Evolutionary conservation across 2,888 invertebrate species (phyloP), one percentile per base, ranked within the genome.

Genomic region (Caenorhabditis sp.): DNA sequence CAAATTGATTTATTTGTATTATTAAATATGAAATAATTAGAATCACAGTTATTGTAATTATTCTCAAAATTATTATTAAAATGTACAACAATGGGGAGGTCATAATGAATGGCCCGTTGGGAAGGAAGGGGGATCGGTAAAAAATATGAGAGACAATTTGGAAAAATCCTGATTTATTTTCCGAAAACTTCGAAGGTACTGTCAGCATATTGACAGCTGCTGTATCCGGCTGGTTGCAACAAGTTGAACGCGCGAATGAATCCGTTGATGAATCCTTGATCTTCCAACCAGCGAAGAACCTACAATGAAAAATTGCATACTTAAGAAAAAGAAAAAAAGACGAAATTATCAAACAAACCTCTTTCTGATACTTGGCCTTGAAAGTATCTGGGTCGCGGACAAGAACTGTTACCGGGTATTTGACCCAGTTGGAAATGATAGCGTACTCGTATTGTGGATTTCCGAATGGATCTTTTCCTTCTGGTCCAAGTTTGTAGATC

Each of bases 371-470:
- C 65, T 88, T 86, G 62, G 77, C 68, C 76, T 82, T 78, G 84
- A 88, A 88, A 31, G 84, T 82, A 74, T 88, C 88, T 26, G 87
- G 88, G 76, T 88, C 88, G 23, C 88, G 81, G 59, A 88, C 88
- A 58, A 88, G 77, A 51, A 88, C 88, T 31, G 86, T 88, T 23
- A 88, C 86, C 31, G 88, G 88, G 67, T 88, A 88, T 69, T 86
- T 87, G 58, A 87, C 88, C 87, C 87, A 87, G 76, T 88, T 88
- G n/a, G 83, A 83, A 31, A 88, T 85, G 67, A 88, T 84, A 24
- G 88, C 87, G 72, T 87, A 88, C 69, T 88, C 88, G 81, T 88
- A 88, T 75, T 88, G 88, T 49, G 85, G 78, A 68, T 88, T 87
- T 62, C 88, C 88, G 81, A 88, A 88, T 26, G 88, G 85, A 69